These are phyloP conservation scores for Pachyramphus minor DNA, from an alignment of 2,113 vertebrate genomes.

Conservation along the genomic window DNA sequence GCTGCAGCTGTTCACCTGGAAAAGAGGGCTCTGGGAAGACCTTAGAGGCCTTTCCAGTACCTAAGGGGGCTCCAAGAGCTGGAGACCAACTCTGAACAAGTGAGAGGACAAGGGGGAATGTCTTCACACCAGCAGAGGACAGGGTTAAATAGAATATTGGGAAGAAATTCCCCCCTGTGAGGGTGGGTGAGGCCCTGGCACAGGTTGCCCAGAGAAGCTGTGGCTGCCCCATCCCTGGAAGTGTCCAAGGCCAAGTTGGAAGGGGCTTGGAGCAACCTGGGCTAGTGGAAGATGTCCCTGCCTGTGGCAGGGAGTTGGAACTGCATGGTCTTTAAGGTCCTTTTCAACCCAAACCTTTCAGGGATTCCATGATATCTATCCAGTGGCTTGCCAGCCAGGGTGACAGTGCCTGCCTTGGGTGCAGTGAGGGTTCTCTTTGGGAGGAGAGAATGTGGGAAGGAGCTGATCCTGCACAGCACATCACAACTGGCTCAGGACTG, in stretches of 20 bases:
- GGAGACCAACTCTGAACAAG: not conserved
- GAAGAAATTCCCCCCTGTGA: not conserved
- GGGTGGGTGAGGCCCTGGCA: not conserved
- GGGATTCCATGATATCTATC: not conserved
- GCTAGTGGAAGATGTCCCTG: accelerated
- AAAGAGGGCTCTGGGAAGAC: not conserved
- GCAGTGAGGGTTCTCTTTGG: not conserved
- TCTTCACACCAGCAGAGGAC: not conserved
- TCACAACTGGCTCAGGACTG: not conserved
- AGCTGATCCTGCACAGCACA: not conserved
- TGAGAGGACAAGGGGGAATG: not conserved
- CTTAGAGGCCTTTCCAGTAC: not conserved
- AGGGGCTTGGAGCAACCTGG: not conserved
- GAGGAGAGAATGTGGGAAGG: not conserved
- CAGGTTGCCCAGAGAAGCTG: not conserved
- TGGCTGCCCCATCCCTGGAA: not conserved
- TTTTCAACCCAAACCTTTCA: not conserved
- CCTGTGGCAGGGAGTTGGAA: not conserved
- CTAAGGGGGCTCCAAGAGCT: not conserved
- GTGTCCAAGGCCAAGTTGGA: not conserved
- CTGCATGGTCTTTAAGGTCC: not conserved
- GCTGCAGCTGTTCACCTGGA: not conserved
- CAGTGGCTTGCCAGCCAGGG: not conserved
- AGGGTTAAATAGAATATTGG: not conserved
- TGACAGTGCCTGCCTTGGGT: not conserved